These are phyloP conservation scores for Cliona cf. orientalis DNA, from an alignment of 37 sponge, comb jelly and placozoan genomes.

Conservation along the genomic window DNA sequence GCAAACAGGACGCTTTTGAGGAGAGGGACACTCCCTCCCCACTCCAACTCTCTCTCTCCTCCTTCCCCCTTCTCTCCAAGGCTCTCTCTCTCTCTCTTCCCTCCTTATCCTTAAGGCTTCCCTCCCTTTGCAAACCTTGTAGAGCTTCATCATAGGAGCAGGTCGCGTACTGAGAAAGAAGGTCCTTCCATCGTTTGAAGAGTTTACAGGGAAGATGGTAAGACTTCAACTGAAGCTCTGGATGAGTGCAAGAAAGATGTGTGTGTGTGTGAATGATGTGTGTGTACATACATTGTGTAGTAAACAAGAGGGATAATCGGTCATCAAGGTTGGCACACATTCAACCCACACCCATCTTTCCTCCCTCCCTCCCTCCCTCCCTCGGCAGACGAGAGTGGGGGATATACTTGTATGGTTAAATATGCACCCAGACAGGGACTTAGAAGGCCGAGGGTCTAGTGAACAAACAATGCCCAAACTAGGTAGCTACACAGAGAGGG, in stretches of 20 bases:
- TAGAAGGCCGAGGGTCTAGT: neutral
- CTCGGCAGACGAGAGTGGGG: neutral
- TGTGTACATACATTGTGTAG: too few relatives aligned
- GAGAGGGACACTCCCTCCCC: too few relatives aligned
- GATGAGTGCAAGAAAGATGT: neutral
- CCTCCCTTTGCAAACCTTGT: slow-evolving; percentile 32
- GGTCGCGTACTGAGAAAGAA: slow-evolving; percentile 79
- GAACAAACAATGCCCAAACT: too few relatives aligned
- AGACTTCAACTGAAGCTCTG: slow-evolving; percentile 81
- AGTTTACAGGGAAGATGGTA: slow-evolving; percentile 78
- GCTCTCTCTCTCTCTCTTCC: too few relatives aligned
- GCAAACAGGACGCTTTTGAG: too few relatives aligned
- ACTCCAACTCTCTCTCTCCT: too few relatives aligned
- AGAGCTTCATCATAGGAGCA: slow-evolving; percentile 36
- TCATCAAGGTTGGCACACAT: too few relatives aligned
- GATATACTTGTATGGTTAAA: neutral
- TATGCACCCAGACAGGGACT: neutral
- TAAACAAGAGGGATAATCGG: too few relatives aligned
- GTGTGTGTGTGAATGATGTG: neutral
- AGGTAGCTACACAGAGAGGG: neutral
- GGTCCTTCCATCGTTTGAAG: slow-evolving; percentile 83
- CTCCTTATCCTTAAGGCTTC: too few relatives aligned
- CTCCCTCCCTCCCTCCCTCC: too few relatives aligned
- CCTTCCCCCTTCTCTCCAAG: too few relatives aligned
- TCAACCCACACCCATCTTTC: too few relatives aligned